phyloP scores from a whole-genome alignment of 1,140 invertebrate genomes.

The Geopemphigus sp. region DNA sequence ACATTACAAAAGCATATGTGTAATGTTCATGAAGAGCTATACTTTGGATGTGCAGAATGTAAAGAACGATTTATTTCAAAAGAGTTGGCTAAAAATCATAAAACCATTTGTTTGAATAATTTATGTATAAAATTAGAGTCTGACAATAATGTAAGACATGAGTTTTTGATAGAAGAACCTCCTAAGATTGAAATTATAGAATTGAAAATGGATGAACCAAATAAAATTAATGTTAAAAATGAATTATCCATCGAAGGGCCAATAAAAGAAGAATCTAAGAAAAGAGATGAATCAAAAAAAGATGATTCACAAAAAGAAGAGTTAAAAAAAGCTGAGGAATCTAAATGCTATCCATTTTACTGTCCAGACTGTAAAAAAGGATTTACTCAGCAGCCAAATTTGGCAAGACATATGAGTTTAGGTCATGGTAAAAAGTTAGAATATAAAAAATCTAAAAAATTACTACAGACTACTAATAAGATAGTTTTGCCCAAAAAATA shows the following conservation, averaged over 20 bases:
- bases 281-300: conserved; percentile 6
- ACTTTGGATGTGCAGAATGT: conserved; percentile 52
- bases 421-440: conserved; percentile 43
- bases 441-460: conserved; percentile 37
- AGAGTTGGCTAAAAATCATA: conserved; percentile 50
- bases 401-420: conserved; percentile 46
- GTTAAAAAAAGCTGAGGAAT: conserved; percentile 11
- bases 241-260: neutral
- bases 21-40: conserved; percentile 50
- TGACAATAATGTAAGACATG: neutral
- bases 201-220: neutral
- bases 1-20: conserved; percentile 52
- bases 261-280: conserved; percentile 9
- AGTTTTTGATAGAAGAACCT: conserved; percentile 13
- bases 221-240: neutral
- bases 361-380: conserved; percentile 44
- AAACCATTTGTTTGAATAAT: conserved; percentile 47
- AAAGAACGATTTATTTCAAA: conserved; percentile 52
- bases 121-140: conserved; percentile 45
- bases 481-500: conserved; percentile 29
- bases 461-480: conserved; percentile 21
- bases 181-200: conserved; percentile 31
- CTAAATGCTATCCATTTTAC: conserved; percentile 21
- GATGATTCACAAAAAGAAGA: conserved; percentile 21
- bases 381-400: conserved; percentile 44